phyloP scores from a whole-genome alignment of 2,113 vertebrate genomes.

The Thalassarche chlororhynchos region DNA sequence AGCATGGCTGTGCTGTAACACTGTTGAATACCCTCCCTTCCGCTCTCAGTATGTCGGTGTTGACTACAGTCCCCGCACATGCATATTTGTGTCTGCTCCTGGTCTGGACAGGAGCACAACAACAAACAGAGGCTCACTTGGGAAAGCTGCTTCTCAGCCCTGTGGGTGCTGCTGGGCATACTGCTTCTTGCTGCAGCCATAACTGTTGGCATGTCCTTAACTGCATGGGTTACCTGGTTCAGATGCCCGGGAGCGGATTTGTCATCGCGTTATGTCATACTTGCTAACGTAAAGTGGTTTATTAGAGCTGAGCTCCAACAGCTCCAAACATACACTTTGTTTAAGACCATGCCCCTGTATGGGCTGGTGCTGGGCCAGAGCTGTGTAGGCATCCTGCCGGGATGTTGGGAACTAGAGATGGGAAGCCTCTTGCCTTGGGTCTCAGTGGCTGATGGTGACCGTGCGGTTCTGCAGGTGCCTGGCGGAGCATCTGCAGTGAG shows the following conservation, averaged over 20 bases:
- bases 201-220: background rate
- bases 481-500: background rate
- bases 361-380: background rate
- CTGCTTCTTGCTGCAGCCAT: background rate
- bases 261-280: background rate
- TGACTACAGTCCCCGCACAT: rapidly evolving
- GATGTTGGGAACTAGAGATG: background rate
- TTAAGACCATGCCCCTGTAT: background rate
- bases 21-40: background rate
- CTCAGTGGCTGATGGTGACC: rapidly evolving
- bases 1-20: background rate
- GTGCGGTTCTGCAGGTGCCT: background rate
- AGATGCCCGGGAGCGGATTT: background rate
- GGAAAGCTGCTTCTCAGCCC: background rate
- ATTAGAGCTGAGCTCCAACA: background rate
- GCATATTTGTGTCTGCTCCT: background rate
- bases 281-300: background rate
- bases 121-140: background rate
- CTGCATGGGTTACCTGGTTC: background rate
- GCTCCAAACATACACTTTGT: background rate
- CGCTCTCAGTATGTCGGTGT: rapidly evolving
- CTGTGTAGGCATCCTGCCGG: background rate
- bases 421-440: background rate
- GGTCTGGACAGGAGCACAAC: background rate
- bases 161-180: background rate